Evolutionary conservation across 2,888 invertebrate species (phyloP), one percentile per base, ranked within the genome.

Genomic region (Pardosa pseudoannulata): DNA sequence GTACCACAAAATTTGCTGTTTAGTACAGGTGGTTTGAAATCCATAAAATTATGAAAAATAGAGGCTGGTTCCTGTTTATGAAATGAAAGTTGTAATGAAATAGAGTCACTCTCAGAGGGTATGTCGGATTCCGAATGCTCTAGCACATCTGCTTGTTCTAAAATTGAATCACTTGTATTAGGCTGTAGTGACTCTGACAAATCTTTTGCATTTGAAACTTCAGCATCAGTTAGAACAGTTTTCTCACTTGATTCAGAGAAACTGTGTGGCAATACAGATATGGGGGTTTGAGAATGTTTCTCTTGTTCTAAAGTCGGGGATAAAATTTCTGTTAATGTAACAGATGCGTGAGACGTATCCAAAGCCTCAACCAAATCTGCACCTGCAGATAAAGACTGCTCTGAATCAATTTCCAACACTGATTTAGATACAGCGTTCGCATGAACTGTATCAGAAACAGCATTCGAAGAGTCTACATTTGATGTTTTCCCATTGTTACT

Each of bases 311-410:
- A 7, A 29, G 13, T n/a, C 29, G 31, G 13, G 1, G 3, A 3
- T 28, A 31, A 65, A 5, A 31, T 3, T 19, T 50, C 70, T 70
- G 62, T 70, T 70, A 70, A 62, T 62, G 62, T 50, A 68, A 81
- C 81, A 68, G 62, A 29, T 19, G 50, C 32, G 50, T 72, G 50
- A 39, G 56, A 32, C 9, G 36, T 36, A 56, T 56, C 56, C 56
- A 56, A 23, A 6, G 62, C 9, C 62, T 27, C 27, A 62, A 6
- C 27, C 29, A 16, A 13, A 29, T 65, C 65, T 6, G 65, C 65
- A 65, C 65, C 65, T 16, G 65, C 16, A 29, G 65, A 29, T 16
- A 65, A 65, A 65, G 13, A 16, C 3, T 29, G 31, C 16, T 31
- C n/a, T 13, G 65, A 16, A 29, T 56, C 16, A 56, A 3, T 56